phyloP scores from a whole-genome alignment of 2,113 vertebrate species.

The Parus major region DNA sequence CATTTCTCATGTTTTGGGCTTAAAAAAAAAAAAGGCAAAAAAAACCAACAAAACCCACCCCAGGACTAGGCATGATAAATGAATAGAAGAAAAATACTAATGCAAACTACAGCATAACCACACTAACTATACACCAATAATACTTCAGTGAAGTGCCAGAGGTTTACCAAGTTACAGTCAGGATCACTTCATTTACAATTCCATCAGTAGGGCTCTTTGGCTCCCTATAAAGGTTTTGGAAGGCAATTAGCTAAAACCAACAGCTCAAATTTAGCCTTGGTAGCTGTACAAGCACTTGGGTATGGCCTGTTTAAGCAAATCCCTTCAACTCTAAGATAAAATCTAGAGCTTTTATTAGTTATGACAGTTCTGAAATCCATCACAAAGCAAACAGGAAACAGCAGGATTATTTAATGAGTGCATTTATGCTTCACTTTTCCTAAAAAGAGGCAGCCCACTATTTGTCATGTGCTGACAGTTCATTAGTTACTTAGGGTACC shows the following conservation, averaged over 20 bases:
- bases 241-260: slow-evolving; percentile 27
- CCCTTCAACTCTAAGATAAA: background rate
- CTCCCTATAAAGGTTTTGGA: background rate
- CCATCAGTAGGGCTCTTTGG: background rate
- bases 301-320: slow-evolving; percentile 19
- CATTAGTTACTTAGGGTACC: background rate
- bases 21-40: background rate
- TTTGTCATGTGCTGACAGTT: background rate
- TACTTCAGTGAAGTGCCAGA: background rate
- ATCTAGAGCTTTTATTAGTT: slow-evolving; percentile 25
- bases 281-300: background rate
- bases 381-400: slow-evolving; percentile 51
- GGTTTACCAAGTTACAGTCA: background rate
- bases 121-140: background rate
- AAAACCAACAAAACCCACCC: background rate
- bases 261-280: background rate
- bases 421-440: slow-evolving; percentile 33
- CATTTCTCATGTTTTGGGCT: background rate
- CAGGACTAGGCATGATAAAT: background rate
- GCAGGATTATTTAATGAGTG: slow-evolving; percentile 7
- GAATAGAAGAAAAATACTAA: background rate
- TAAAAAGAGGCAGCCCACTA: background rate
- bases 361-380: slow-evolving; percentile 38
- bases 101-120: background rate
- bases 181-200: background rate